Base-by-base conservation (phyloP, 2,113 vertebrate genomes). In the Sterrhoptilus dennistouni region DNA sequence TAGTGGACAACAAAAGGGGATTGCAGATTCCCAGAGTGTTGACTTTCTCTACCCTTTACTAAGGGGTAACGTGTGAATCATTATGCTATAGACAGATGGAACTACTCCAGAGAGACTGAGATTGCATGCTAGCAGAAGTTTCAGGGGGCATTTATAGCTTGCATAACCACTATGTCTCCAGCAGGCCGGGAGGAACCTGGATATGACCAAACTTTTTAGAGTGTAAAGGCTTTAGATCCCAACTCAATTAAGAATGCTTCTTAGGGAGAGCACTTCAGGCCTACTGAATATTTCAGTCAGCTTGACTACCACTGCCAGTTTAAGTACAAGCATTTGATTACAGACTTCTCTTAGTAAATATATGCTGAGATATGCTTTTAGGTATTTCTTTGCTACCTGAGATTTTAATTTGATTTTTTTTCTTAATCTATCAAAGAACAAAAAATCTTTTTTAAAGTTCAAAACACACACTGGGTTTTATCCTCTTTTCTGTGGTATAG, bases 1-100 rank as follows among this genome's bases (percentile, higher is more conserved):
- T 45, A 95, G 90, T 77, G 79, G 69, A 83, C 0, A 17, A 87
- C 74, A n/a, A 79, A 92, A 94, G 72, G 70, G 81, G 89, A 94
- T 44, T 90, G 70, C 78, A 92, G 93, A 93, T 93, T 96, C 84
- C 90, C 84, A 44, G 77, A 95, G 69, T 22, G 21, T 65, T 85
- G 38, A 89, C 66, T 76, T 93, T 83, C 38, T 42, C 36, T 95
- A 64, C 66, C 57, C 50, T 95, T 90, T 95, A 40, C 69, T 70
- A 60, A 66, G 52, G 35, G 85, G 64, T 83, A 92, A 86, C 53
- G 13, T 71, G 84, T 76, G 87, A 91, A 83, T 78, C 57, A 53
- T 94, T 87, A 63, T 66, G 63, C 74, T 82, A 29, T 14, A 80
- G 76, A 70, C 72, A 95, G 86, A 88, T 72, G 93, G 68, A 33